Evolutionary conservation across 2,888 invertebrate genomes (phyloP), one percentile per base, ranked within the genome.

Genomic region (Harpalus rufipes): DNA sequence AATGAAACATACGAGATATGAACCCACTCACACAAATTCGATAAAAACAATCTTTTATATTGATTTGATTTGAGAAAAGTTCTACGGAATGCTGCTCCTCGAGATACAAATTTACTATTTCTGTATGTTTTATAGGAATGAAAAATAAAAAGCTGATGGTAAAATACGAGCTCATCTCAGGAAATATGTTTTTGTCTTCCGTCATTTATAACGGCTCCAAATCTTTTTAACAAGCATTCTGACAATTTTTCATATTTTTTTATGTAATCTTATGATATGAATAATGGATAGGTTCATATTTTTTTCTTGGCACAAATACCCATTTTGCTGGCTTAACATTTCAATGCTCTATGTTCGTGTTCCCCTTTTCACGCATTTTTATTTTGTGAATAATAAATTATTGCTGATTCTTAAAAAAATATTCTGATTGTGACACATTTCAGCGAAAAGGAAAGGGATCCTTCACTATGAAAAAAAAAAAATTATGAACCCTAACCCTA

Each of bases 171-270:
- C 18, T 74, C 72, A 74, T 74, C 72, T 74, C 14, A 44, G 32
- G 44, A 74, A 74, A 78, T 78, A 58, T 78, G 78, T 78, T 78
- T 78, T 78, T 58, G 21, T 58, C 59, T 78, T 58, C 16, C 59
- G 78, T 78, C 78, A 78, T 78, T 78, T 78, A 78, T 78, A 78
- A 78, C 56, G 56, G 25, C 12, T 56, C 58, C 16, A 78, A 78
- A 78, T 78, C 58, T 39, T 78, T 32, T 78, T 78, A 78, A 78
- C 78, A 78, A 78, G 78, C 72, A 12, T 39, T 58, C 78, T 58
- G 21, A 21, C 59, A 78, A 76, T 78, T 78, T 78, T 56, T 78
- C 78, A 58, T 14, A 58, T 78, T 78, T 76, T 21, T 78, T 78
- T 76, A 41, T 58, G 58, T 25, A 78, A 44, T 74, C 72, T 74